These are phyloP conservation scores for Acleris holmiana DNA, from an alignment of 2,888 invertebrate genomes.

Conservation along the genomic window DNA sequence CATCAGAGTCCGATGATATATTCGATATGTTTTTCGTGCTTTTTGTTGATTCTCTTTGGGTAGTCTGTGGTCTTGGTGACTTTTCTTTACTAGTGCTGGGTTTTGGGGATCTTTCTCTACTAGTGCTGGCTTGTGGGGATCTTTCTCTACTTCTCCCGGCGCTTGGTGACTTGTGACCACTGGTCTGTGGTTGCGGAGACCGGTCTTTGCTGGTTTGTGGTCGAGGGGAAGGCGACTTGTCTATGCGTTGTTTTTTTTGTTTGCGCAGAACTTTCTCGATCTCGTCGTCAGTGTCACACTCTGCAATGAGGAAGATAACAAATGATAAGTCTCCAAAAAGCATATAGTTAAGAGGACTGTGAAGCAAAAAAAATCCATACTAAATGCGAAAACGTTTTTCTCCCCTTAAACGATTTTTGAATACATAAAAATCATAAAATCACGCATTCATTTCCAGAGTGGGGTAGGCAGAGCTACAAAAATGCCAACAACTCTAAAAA, in stretches of 20 bases:
- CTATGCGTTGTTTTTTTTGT: slow-evolving; percentile 47
- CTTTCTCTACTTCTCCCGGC: slow-evolving; percentile 1
- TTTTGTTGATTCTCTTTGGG: slow-evolving; percentile 9
- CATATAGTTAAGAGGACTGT: too few relatives aligned
- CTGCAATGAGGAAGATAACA: slow-evolving; percentile 45
- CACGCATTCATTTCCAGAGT: too few relatives aligned
- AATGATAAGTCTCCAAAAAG: too few relatives aligned
- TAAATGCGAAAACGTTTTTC: too few relatives aligned
- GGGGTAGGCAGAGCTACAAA: too few relatives aligned
- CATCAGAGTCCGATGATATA: slow-evolving; percentile 32
- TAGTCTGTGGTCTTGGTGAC: slow-evolving; percentile 5
- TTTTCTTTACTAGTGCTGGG: slow-evolving; percentile 10
- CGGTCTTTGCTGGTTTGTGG: neutral
- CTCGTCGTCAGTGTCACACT: slow-evolving; percentile 86
- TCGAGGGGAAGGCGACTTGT: slow-evolving; percentile 16
- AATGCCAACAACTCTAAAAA: too few relatives aligned
- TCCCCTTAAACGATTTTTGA: too few relatives aligned
- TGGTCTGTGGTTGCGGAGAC: slow-evolving; percentile 6
- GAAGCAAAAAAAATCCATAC: too few relatives aligned
- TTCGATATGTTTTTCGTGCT: slow-evolving; percentile 8
- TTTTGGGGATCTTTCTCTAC: slow-evolving; percentile 5
- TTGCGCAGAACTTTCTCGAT: slow-evolving; percentile 74
- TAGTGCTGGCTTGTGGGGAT: slow-evolving; percentile 18
- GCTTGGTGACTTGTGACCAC: slow-evolving; percentile 8
- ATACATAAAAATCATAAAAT: too few relatives aligned